Base-by-base conservation (phyloP, 2,888 invertebrate genomes). In the Onchidella celtica region DNA sequence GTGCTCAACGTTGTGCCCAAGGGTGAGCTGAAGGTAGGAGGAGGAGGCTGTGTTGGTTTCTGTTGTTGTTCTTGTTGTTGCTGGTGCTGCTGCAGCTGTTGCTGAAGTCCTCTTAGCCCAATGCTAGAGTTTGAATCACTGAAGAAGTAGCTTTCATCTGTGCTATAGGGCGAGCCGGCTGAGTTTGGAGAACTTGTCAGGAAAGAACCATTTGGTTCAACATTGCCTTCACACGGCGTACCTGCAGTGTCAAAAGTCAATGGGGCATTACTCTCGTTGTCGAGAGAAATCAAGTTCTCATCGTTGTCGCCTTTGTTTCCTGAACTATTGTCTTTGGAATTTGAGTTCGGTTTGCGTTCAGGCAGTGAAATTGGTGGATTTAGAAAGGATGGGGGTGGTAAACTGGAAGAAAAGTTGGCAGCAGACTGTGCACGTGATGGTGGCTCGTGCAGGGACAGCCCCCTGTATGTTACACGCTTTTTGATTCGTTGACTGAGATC, bases 391-490 rank as follows among this genome's bases (percentile, higher is more conserved):
- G 73, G 24, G 0, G 72, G 32, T 34, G 79, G 74, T 34, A 74
- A 55, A 27, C 73, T 74, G 36, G 79, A 73, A 36, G 65, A 63
- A 69, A 75, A 74, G 47, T 81, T 81, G 47, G 77, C 81, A 17
- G 80, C 76, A 47, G 77, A 81, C 24, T 83, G 81, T 3, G 81
- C 78, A 55, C 81, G 61, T 3, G 81, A 78, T 32, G 86, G 86
- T 47, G 86, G 85, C 32, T 86, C 86, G 77, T 86, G 79, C 34
- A 84, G 61, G 3, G 89, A 88, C 63, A 89, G 85, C 32, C 90
- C 87, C n/a, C 97, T 96, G 90, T 97, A 95, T 73, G 97, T 97
- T 82, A 97, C 97, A 93, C 96, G 95, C 94, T 97, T 97, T 92
- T 96, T 96, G 89, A 96, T 96, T 92, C 97, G 95, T 92, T 95